Evolutionary conservation across 2,888 invertebrate species (phyloP).

Genomic region (Melieria crassipennis): DNA sequence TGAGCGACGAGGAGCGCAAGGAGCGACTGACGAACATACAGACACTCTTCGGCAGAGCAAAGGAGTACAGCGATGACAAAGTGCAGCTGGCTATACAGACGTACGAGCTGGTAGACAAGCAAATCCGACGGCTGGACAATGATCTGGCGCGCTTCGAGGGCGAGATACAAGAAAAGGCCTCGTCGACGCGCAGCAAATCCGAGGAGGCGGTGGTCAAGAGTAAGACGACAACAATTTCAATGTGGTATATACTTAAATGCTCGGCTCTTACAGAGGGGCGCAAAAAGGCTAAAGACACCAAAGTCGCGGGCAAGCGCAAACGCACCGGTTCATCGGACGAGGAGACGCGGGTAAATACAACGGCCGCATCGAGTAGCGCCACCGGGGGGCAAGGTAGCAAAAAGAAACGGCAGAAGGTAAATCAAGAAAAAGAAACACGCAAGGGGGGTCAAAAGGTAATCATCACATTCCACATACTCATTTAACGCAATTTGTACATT

Average conservation of each 20-base stretch:
- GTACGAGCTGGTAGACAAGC: conserved; percentile 97
- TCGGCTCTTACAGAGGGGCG: conserved; percentile 70
- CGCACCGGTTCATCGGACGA: conserved; percentile 67
- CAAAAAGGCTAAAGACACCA: conserved; percentile 76
- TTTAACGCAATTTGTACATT: conserved; percentile 3
- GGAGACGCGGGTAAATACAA: conserved; percentile 50
- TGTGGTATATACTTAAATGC: conserved; percentile 19
- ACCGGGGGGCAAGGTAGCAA: conserved; percentile 62
- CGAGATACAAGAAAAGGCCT: conserved; percentile 94
- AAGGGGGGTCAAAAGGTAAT: conserved; percentile 67
- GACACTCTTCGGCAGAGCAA: conserved; percentile 90
- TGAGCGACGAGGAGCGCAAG: conserved; percentile 77
- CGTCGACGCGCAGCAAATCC: conserved; percentile 78
- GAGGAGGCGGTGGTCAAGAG: conserved; percentile 73
- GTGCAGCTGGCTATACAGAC: conserved; percentile 97
- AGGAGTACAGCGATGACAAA: conserved; percentile 96
- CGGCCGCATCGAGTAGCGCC: conserved; percentile 43
- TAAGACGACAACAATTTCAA: conserved; percentile 54
- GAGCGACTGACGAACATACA: conserved; percentile 84
- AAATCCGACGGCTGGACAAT: conserved; percentile 93
- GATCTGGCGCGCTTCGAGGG: conserved; percentile 96
- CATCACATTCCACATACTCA: conserved; percentile 43
- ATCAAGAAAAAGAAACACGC: conserved; percentile 67
- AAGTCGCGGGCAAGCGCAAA: conserved; percentile 71
- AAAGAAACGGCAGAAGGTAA: conserved; percentile 68